phyloP scores from a whole-genome alignment of 2,888 invertebrate species.

The Ophion slaviceki region DNA sequence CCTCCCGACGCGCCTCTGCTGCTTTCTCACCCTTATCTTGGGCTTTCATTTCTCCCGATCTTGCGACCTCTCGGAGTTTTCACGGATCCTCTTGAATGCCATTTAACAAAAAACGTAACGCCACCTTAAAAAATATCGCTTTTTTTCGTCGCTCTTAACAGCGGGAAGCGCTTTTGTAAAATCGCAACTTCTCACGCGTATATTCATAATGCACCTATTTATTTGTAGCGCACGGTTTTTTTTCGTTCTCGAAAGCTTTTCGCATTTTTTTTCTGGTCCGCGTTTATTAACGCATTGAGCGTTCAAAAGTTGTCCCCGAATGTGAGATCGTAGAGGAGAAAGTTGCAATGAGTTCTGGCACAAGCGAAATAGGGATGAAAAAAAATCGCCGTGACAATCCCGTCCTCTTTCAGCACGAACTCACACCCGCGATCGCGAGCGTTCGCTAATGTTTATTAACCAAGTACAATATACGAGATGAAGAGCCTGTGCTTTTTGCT shows the following conservation, averaged over 20 bases:
- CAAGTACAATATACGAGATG: constrained; percentile 12
- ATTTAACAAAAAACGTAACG: constrained; percentile 36
- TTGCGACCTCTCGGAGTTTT: constrained; percentile 25
- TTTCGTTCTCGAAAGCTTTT: neutral
- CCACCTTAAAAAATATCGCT: neutral
- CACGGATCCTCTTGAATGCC: constrained; percentile 28
- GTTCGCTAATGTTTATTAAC: constrained; percentile 24
- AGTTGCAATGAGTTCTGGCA: neutral
- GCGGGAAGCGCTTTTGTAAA: neutral
- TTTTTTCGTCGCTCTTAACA: neutral
- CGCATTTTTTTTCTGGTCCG: neutral
- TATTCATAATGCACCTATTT: too few relatives aligned
- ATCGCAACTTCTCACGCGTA: neutral
- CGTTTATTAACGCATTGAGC: neutral
- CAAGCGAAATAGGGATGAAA: constrained; percentile 27
- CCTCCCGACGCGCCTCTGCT: constrained; percentile 9
- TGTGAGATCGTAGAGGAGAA: neutral
- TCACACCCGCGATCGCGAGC: constrained; percentile 2
- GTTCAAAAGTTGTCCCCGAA: neutral
- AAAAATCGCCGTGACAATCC: constrained; percentile 46
- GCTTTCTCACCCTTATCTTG: constrained; percentile 23
- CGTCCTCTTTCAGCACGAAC: neutral
- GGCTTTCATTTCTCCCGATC: constrained; percentile 14
- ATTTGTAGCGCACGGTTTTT: neutral
- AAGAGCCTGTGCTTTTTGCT: neutral